Conservation (phyloP, 2,113 vertebrate species). For the Dendropsophus ebraccatus region DNA sequence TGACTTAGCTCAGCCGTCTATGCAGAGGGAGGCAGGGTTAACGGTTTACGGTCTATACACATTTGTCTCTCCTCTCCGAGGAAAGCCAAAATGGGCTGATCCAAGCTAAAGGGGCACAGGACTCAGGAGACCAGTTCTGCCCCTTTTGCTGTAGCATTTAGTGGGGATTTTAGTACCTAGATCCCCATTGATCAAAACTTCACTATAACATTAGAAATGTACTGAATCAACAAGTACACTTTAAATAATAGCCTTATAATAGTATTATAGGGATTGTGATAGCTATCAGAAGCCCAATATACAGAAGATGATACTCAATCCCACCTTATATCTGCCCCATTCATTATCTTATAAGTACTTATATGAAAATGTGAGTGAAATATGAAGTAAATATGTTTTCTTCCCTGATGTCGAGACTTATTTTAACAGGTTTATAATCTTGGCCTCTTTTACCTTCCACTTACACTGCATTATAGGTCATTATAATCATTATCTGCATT, state of each 20-base stretch:
- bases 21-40: too few relatives aligned
- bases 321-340: constrained; percentile 16
- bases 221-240: not conserved
- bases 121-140: too few relatives aligned
- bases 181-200: too few relatives aligned
- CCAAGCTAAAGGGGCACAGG: too few relatives aligned
- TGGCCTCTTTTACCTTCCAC: constrained; percentile 44
- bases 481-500: constrained; percentile 55
- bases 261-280: not conserved
- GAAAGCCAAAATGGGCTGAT: too few relatives aligned
- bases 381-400: constrained; percentile 48
- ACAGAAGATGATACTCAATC: not conserved
- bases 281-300: not conserved
- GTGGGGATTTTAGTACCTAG: too few relatives aligned
- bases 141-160: too few relatives aligned
- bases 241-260: too few relatives aligned
- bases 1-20: too few relatives aligned
- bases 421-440: constrained; percentile 36
- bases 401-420: constrained; percentile 26
- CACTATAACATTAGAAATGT: too few relatives aligned
- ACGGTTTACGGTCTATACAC: too few relatives aligned
- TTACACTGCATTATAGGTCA: constrained; percentile 49
- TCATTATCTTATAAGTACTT: constrained; percentile 28
- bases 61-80: too few relatives aligned
- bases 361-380: constrained; percentile 39